These are phyloP conservation scores for Vanacampus margaritifer DNA, from an alignment of 2,113 vertebrate species.

Conservation along the genomic window DNA sequence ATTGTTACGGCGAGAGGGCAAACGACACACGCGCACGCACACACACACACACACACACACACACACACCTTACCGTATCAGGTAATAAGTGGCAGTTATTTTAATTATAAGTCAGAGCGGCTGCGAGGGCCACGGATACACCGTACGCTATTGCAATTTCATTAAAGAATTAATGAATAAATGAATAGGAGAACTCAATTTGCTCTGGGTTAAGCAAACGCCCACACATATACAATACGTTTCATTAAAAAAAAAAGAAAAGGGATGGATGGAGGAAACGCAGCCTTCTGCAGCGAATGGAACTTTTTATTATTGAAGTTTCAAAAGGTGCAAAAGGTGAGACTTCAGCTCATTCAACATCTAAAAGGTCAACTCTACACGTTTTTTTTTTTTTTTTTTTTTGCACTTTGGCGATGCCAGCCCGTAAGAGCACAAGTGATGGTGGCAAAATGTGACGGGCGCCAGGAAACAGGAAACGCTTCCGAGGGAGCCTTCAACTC, in stretches of 20 bases:
- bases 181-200: constrained; percentile 38
- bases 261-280: not conserved
- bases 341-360: not conserved
- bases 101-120: constrained; percentile 45
- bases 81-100: constrained; percentile 38
- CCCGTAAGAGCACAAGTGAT: no score
- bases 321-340: no score
- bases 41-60: not conserved
- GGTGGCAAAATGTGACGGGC: no score
- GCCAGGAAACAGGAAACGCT: no score
- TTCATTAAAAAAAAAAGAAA: not conserved
- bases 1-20: constrained; percentile 25
- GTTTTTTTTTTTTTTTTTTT: not conserved
- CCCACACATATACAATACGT: constrained; percentile 12
- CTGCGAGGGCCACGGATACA: constrained; percentile 28
- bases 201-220: constrained; percentile 27
- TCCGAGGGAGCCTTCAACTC: no score
- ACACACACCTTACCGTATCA: constrained; percentile 14
- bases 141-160: constrained; percentile 41
- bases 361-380: no score
- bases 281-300: not conserved
- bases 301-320: not conserved
- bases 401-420: no score
- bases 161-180: constrained; percentile 51
- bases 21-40: constrained; percentile 20